These are phyloP conservation scores for Euplexia lucipara DNA, from an alignment of 2,888 invertebrate species.

Conservation along the genomic window DNA sequence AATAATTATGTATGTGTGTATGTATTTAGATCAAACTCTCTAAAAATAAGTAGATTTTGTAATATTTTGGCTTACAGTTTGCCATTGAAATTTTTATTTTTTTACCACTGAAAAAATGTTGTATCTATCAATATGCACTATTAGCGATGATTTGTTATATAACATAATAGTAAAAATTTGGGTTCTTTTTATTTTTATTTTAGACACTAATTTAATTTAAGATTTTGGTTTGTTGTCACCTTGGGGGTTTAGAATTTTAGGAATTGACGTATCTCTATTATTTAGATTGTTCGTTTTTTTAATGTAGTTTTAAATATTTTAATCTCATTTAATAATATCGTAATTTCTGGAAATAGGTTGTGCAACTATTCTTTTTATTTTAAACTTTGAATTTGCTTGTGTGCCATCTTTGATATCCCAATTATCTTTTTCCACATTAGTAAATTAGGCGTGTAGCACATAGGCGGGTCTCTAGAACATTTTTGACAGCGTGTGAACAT, in stretches of 20 bases:
- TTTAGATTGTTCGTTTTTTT: conserved; percentile 52
- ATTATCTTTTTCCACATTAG: conserved; percentile 34
- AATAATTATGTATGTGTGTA: conserved; percentile 72
- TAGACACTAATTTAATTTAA: conserved; percentile 55
- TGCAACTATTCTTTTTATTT: conserved; percentile 79
- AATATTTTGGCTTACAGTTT: conserved; percentile 58
- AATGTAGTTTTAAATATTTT: conserved; percentile 61
- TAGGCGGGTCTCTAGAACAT: too few species aligned
- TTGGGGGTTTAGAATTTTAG: conserved; percentile 60
- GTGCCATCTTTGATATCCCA: conserved; percentile 66
- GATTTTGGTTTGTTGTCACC: conserved; percentile 56
- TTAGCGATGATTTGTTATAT: conserved; percentile 39
- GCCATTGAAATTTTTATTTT: conserved; percentile 55
- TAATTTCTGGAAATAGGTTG: conserved; percentile 75
- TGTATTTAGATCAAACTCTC: conserved; percentile 73
- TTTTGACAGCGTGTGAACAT: too few species aligned
- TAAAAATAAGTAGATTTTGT: conserved; percentile 64
- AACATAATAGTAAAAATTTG: conserved; percentile 35
- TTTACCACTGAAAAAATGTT: conserved; percentile 47
- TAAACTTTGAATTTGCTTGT: conserved; percentile 48
- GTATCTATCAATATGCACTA: conserved; percentile 29
- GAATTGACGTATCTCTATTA: conserved; percentile 64
- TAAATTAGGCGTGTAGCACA: conserved; percentile 17
- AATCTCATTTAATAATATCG: conserved; percentile 62
- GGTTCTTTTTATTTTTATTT: conserved; percentile 46